A percentile compares a stretch with the other conserved stretches of the same genome.
phyloP scores from a whole-genome alignment of 2,113 vertebrate species.

The Ornithorhynchus anatinus region DNA sequence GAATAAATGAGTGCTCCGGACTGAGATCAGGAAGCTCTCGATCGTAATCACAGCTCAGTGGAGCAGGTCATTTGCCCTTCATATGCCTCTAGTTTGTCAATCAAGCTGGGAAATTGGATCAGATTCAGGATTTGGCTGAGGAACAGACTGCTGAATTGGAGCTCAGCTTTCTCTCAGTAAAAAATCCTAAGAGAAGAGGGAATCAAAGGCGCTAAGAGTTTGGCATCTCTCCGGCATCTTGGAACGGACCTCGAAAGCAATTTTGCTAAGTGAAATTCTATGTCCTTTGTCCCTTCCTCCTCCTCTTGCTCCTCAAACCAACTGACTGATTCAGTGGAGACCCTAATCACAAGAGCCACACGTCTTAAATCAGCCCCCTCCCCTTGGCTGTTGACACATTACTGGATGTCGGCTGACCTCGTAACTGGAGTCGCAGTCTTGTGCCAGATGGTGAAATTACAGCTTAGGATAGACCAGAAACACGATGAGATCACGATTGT shows the following conservation, averaged over 20 bases:
- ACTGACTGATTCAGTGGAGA: neutral
- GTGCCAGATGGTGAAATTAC: slow-evolving; percentile 12
- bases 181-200: neutral
- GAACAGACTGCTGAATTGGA: neutral
- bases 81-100: neutral
- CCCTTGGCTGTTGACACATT: slow-evolving; percentile 24
- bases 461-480: neutral
- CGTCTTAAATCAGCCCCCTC: slow-evolving; percentile 45
- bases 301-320: slow-evolving; percentile 9
- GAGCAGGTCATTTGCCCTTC: neutral
- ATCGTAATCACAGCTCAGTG: neutral
- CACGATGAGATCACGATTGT: slow-evolving; percentile 1
- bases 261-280: neutral
- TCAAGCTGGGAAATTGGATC: slow-evolving; percentile 25
- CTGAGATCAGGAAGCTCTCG: neutral
- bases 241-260: neutral
- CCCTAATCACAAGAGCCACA: neutral
- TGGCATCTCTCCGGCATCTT: neutral
- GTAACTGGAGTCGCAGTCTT: neutral
- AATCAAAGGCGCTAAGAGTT: neutral
- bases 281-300: neutral
- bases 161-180: neutral
- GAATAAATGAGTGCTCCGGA: neutral
- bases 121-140: neutral
- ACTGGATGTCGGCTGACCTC: slow-evolving; percentile 14